Percentiles rank a stretch among this genome's conserved stretches.
Evolutionary conservation across 2,888 invertebrate genomes (phyloP).

Genomic region (Neoaliturus tenellus): DNA sequence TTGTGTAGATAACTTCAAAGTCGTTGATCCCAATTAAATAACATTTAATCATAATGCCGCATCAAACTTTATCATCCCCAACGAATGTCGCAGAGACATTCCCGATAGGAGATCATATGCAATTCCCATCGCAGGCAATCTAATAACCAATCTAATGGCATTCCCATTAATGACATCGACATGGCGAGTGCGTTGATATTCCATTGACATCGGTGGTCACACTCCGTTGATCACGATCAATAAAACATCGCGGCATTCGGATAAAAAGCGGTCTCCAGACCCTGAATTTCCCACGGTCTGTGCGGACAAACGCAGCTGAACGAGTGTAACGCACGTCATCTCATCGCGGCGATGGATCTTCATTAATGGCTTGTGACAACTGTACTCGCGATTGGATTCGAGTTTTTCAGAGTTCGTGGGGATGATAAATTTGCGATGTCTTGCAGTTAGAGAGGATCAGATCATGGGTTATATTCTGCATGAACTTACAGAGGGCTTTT

Average conservation of each 20-base stretch:
- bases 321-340: not conserved
- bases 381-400: not conserved
- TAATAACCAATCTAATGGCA: not conserved
- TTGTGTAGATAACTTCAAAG: too few relatives aligned
- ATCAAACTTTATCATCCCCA: too few relatives aligned
- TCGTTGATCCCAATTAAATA: too few relatives aligned
- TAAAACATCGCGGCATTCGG: slow-evolving; percentile 11
- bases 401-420: too few relatives aligned
- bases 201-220: not conserved
- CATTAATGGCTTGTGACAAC: not conserved
- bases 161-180: not conserved
- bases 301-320: not conserved
- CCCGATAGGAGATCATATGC: not conserved
- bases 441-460: too few relatives aligned
- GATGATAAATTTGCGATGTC: too few relatives aligned
- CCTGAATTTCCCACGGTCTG: not conserved
- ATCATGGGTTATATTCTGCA: too few relatives aligned
- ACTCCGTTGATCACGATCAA: slow-evolving; percentile 11
- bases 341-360: slow-evolving; percentile 7
- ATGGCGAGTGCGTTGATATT: not conserved
- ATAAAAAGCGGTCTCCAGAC: slow-evolving; percentile 6
- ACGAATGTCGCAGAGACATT: too few relatives aligned
- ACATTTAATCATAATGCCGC: too few relatives aligned
- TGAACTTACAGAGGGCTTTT: too few relatives aligned
- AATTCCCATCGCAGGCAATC: not conserved